Evolutionary conservation across 2,797 vertebrate genomes (phyloP).

Genomic region (Saxicola maurus): DNA sequence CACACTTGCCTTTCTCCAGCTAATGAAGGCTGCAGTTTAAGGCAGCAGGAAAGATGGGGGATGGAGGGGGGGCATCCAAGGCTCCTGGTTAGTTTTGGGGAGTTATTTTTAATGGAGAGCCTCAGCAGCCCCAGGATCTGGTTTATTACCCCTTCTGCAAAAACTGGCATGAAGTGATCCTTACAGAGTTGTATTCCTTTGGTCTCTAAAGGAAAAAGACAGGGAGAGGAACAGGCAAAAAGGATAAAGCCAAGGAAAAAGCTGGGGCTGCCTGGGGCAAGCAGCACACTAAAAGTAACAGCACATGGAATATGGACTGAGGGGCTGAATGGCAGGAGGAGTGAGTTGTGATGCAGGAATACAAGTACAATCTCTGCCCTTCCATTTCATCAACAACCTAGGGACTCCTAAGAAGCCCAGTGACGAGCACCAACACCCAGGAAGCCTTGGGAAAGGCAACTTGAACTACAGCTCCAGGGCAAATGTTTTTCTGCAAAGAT

Average conservation of each 20-base stretch:
- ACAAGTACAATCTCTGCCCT: neutral
- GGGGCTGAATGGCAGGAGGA: neutral
- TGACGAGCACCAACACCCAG: neutral
- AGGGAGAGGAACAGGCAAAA: neutral
- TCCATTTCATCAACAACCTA: neutral
- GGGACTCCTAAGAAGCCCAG: neutral
- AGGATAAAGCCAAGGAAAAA: neutral
- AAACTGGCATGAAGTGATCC: neutral
- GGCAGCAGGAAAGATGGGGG: neutral
- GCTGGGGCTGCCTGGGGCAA: neutral
- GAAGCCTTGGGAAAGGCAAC: neutral
- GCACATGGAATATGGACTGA: accelerated
- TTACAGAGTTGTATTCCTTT: neutral
- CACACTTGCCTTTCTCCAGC: neutral
- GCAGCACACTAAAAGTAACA: neutral
- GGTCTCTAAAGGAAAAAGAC: neutral
- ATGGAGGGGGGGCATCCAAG: neutral
- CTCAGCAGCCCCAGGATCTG: neutral
- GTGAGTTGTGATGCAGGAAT: neutral
- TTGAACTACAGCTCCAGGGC: neutral
- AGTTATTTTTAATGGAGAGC: neutral
- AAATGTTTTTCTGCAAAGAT: neutral
- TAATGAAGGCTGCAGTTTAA: neutral
- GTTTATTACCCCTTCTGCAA: neutral
- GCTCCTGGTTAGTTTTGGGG: neutral